These are phyloP conservation scores for Hirtodrosophila cameraria DNA, from an alignment of 2,888 invertebrate genomes.

Conservation along the genomic window DNA sequence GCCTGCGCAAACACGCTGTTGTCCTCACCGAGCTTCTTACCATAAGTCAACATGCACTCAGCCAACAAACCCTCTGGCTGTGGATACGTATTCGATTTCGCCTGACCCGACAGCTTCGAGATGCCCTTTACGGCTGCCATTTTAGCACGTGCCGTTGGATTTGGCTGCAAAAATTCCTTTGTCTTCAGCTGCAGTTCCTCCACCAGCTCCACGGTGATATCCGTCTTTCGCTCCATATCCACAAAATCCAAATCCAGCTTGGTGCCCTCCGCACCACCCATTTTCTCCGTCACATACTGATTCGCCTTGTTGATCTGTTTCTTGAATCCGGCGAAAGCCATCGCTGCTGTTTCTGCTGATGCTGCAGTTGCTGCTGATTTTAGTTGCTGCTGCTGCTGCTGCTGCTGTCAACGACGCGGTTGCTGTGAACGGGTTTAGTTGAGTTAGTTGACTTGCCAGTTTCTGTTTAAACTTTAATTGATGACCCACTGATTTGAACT, in stretches of 20 bases:
- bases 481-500: conserved; percentile 23
- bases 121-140: conserved; percentile 98
- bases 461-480: conserved; percentile 32
- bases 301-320: conserved; percentile 99
- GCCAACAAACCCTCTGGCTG: conserved; percentile 98
- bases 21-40: conserved; percentile 97
- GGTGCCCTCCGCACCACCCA: conserved; percentile 99
- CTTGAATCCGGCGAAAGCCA: conserved; percentile 99
- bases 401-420: conserved; percentile 60
- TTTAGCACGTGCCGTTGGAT: conserved; percentile 97
- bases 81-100: conserved; percentile 98
- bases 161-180: conserved; percentile 99
- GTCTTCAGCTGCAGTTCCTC: conserved; percentile 98
- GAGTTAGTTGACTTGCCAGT: conserved; percentile 70
- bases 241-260: conserved; percentile 99
- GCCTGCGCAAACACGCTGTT: conserved; percentile 96
- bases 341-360: conserved; percentile 83
- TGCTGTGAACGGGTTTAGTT: conserved; percentile 74
- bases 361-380: conserved; percentile 17
- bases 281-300: conserved; percentile 99
- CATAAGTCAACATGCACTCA: conserved; percentile 98
- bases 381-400: conserved; percentile 28
- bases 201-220: conserved; percentile 97
- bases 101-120: conserved; percentile 98
- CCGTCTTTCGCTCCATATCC: conserved; percentile 99